These are phyloP conservation scores for Pedetes capensis DNA, from an alignment of 2,113 vertebrate species.

Conservation along the genomic window DNA sequence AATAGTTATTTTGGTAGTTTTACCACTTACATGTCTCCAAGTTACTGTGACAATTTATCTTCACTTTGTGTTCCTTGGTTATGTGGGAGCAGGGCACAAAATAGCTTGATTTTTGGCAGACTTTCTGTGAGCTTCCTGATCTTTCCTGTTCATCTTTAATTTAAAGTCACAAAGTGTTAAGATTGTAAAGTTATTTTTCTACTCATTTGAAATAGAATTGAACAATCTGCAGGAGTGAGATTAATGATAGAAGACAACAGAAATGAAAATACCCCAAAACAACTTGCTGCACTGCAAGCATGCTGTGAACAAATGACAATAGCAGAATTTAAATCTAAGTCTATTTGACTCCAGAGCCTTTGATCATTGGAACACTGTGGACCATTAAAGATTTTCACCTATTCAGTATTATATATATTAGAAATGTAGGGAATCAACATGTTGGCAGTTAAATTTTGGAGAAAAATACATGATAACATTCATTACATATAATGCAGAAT, in stretches of 20 bases:
- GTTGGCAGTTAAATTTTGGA: background rate
- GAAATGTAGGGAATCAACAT: background rate
- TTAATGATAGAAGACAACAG: constrained; percentile 16
- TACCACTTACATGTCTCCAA: background rate
- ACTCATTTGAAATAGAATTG: constrained; percentile 26
- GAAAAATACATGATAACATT: background rate
- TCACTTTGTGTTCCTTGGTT: constrained; percentile 20
- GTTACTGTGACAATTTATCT: background rate
- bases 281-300: background rate
- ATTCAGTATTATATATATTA: background rate
- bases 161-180: constrained; percentile 1
- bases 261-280: background rate
- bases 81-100: background rate
- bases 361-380: background rate
- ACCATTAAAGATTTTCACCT: background rate
- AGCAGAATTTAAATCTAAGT: background rate
- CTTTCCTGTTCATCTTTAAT: constrained; percentile 17
- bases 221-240: constrained; percentile 11
- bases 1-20: constrained; percentile 43
- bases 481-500: background rate
- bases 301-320: background rate
- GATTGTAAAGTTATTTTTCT: constrained; percentile 24
- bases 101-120: constrained; percentile 26
- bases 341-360: background rate
- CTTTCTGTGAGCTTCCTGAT: background rate